These are phyloP conservation scores for Hyperoplus immaculatus DNA, from an alignment of 2,797 vertebrate species.

Conservation along the genomic window DNA sequence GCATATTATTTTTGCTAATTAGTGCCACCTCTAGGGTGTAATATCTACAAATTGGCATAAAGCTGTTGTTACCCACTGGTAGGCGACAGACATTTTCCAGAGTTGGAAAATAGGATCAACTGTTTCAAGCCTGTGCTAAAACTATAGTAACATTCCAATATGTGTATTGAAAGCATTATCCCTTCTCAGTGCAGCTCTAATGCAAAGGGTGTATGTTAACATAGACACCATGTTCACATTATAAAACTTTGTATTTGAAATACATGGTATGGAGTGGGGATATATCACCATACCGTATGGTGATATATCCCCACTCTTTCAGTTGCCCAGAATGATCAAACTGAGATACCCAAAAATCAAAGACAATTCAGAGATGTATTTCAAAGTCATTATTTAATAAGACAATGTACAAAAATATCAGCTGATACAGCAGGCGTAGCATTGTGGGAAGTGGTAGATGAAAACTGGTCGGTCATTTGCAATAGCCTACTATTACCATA, in stretches of 20 bases:
- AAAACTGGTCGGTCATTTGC: slow-evolving; percentile 11
- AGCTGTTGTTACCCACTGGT: too few species aligned
- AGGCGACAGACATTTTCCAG: background rate
- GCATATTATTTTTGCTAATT: background rate
- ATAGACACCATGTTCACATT: background rate
- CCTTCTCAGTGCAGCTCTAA: background rate
- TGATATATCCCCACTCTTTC: background rate
- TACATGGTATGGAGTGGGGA: background rate
- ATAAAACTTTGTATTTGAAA: background rate
- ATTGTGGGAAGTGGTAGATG: slow-evolving; percentile 38
- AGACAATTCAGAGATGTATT: slow-evolving; percentile 56
- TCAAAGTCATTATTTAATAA: slow-evolving; percentile 85
- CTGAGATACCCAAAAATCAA: slow-evolving; percentile 36
- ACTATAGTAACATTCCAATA: background rate
- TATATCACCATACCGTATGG: too few species aligned
- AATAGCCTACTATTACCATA: background rate
- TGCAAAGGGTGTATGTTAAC: background rate
- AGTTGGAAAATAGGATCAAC: too few species aligned
- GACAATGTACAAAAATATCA: slow-evolving; percentile 86
- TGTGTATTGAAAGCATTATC: background rate
- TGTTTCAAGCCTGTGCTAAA: background rate
- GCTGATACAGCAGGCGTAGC: slow-evolving; percentile 73
- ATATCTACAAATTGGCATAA: background rate
- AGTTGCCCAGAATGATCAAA: background rate
- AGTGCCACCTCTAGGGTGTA: background rate